Evolutionary conservation across 2,797 vertebrate species (phyloP), one percentile per base, ranked within the genome.

Genomic region (Chloroceryle amazona): DNA sequence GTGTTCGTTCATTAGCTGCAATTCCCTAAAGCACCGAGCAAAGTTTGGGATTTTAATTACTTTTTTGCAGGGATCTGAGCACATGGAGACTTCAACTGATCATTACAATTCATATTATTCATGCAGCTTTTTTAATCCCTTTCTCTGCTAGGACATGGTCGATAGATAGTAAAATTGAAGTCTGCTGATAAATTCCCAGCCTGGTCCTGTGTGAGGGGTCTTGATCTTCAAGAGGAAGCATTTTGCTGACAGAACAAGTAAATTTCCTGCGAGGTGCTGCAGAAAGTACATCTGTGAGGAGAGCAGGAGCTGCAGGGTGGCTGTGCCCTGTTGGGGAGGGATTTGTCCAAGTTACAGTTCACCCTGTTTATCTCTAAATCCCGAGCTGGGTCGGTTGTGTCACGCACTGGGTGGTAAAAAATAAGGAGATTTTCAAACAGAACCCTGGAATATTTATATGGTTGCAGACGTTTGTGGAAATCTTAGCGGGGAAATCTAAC

Each of bases 31-130:
- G 97, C 31, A 26, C 83, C 0, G 0, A 51, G 81, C 58, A 60
- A 97, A 97, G 94, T 92, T 96, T 80, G 93, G 58, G 90, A 80
- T 78, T 97, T 93, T 97, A 97, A 97, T 97, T 96, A 97, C 96
- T 96, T 96, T 96, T 90, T 92, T 82, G 67, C 71, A 58, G 78
- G 71, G 91, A 85, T 76, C 18, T 6, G 89, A 90, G 86, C 88
- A 74, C 23, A 11, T 18, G 18, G 81, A 85, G 76, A 25, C 81
- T 92, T 89, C 61, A 58, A 9, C 75, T 75, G 94, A 78, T 80
- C 37, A 94, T 96, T 94, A 55, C 10, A 58, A 78, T 58, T 90
- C 26, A 1, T 67, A 37, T 96, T 96, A 93, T 95, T 93, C 93
- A 94, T 82, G 90, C 39, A 51, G 81, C 84, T 81, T 86, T 67